Conservation (phyloP, 2,888 invertebrate genomes). For the Charanyca ferruginea region DNA sequence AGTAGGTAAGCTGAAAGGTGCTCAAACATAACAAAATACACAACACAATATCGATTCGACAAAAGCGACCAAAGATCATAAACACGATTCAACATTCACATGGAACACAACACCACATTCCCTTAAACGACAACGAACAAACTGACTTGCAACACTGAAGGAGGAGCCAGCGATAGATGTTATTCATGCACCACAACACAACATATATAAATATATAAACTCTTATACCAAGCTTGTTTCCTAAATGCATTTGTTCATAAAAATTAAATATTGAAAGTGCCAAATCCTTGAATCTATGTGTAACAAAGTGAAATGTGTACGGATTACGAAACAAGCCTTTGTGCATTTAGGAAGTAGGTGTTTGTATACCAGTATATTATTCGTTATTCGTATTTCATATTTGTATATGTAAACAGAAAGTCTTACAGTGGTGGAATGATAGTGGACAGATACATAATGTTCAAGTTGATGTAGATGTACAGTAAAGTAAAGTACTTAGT, state of each 20-base stretch:
- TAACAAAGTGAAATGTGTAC: conserved; percentile 41
- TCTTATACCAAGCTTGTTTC: conserved; percentile 68
- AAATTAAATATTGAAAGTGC: conserved; percentile 44
- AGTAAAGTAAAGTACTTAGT: conserved; percentile 31
- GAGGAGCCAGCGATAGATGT: conserved; percentile 85
- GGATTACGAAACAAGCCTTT: conserved; percentile 68
- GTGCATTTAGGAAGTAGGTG: conserved; percentile 47
- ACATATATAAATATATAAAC: conserved; percentile 58
- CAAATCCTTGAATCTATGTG: conserved; percentile 37
- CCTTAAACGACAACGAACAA: conserved; percentile 70
- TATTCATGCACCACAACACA: conserved; percentile 90
- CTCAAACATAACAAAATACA: conserved; percentile 61
- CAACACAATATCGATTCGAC: conserved; percentile 75
- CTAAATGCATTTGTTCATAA: conserved; percentile 54
- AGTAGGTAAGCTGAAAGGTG: conserved; percentile 60
- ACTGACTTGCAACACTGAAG: conserved; percentile 73
- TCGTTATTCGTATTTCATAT: conserved; percentile 43
- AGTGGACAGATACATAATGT: conserved; percentile 53
- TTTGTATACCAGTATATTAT: conserved; percentile 44
- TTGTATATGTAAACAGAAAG: conserved; percentile 45
- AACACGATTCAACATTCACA: conserved; percentile 68
- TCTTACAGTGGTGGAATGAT: conserved; percentile 59
- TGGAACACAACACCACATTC: conserved; percentile 88
- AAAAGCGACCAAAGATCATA: conserved; percentile 82
- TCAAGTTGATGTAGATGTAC: conserved; percentile 42